These are phyloP conservation scores for Eidolon helvum DNA, from an alignment of 2,113 vertebrate species.

Conservation along the genomic window DNA sequence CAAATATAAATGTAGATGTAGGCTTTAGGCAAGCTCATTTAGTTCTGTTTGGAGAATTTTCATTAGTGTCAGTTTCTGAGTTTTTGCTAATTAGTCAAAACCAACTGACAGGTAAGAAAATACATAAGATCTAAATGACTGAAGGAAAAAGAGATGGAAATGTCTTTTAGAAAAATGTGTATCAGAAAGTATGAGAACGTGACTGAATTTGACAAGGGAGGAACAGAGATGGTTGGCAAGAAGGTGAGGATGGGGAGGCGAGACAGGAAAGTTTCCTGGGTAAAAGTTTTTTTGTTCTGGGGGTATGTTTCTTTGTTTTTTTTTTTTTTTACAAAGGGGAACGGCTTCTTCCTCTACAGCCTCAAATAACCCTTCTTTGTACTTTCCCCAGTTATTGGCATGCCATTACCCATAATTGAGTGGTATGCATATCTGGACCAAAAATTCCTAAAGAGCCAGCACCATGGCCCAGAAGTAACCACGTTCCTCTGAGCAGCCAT, in stretches of 20 bases:
- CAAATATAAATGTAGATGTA: not conserved
- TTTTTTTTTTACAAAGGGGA: not conserved
- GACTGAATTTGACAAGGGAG: not conserved
- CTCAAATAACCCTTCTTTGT: not conserved
- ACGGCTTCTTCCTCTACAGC: not conserved
- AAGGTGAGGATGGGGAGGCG: accelerated
- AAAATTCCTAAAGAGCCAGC: not conserved
- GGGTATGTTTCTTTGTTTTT: not conserved
- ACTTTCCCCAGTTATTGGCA: not conserved
- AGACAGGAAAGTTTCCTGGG: not conserved
- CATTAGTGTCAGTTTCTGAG: not conserved
- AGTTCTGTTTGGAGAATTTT: not conserved
- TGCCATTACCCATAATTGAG: not conserved
- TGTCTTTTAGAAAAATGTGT: not conserved
- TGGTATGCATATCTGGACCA: not conserved
- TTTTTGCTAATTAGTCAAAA: constrained; percentile 1
- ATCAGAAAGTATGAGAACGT: not conserved
- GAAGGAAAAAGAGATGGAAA: not conserved
- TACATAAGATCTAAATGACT: not conserved
- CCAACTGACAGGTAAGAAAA: not conserved
- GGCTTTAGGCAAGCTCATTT: not conserved
- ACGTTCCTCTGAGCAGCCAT: accelerated
- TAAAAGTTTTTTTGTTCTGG: not conserved
- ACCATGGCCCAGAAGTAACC: accelerated
- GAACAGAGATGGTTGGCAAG: not conserved